Evolutionary conservation across 2,113 vertebrate species (phyloP).

Genomic region (Gallinago undulata): DNA sequence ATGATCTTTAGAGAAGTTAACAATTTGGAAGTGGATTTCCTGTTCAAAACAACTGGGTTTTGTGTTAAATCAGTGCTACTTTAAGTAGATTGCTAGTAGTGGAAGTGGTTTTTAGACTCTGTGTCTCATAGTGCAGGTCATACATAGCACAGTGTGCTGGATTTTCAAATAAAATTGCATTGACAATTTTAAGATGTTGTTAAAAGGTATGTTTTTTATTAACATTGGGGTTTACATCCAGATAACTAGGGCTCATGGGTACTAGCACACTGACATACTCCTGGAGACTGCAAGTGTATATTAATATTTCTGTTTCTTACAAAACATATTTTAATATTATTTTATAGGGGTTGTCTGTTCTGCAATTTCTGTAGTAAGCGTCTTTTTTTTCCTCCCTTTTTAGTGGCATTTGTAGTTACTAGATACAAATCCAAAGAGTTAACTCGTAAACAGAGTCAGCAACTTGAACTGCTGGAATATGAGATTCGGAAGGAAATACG

Average conservation of each 20-base stretch:
- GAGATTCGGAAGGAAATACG: conserved; percentile 92
- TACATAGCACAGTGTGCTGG: neutral
- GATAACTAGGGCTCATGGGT: neutral
- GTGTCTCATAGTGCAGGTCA: neutral
- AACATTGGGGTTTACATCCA: neutral
- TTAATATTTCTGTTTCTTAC: neutral
- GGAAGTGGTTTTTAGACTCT: neutral
- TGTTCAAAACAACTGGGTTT: neutral
- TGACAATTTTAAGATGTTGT: neutral
- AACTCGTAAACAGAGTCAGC: conserved; percentile 79
- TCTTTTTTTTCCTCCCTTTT: neutral
- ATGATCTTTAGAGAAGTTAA: neutral
- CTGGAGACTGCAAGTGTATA: neutral
- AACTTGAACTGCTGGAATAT: conserved; percentile 86
- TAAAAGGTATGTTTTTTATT: neutral
- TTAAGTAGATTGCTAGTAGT: neutral
- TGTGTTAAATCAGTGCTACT: neutral
- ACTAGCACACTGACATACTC: neutral
- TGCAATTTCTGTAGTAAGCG: neutral
- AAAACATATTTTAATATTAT: neutral
- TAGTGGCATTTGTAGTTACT: conserved; percentile 79
- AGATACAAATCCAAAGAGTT: conserved; percentile 83
- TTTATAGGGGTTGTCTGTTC: neutral
- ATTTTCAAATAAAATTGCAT: neutral
- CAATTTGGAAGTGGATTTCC: neutral